A percentile compares a stretch with the other conserved stretches of the same genome.
Conservation (phyloP, 2,797 vertebrate species). For the Amphiprion clarkii region DNA sequence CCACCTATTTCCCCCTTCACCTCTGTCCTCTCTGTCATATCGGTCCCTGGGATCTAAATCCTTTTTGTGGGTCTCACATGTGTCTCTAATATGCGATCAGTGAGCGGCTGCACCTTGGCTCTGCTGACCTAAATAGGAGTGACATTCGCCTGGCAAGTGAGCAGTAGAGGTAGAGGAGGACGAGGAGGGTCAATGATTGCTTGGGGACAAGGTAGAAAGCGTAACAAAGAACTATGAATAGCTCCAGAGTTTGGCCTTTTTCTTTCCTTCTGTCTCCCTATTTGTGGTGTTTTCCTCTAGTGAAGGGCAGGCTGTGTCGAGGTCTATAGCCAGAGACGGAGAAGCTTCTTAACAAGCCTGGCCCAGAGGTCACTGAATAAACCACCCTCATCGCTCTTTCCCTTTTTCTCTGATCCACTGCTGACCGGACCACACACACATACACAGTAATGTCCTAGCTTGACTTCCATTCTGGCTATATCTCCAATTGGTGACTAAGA, state of each 20-base stretch:
- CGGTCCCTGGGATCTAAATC: constrained; percentile 57
- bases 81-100: constrained; percentile 51
- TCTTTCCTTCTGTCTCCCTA: constrained; percentile 20
- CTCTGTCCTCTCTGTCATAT: constrained; percentile 31
- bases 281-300: constrained; percentile 60
- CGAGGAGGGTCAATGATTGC: constrained; percentile 63
- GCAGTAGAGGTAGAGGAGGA: constrained; percentile 58
- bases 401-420: constrained; percentile 53
- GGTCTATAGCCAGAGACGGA: constrained; percentile 59
- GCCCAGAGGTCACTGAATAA: constrained; percentile 71
- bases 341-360: constrained; percentile 73
- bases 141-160: constrained; percentile 70
- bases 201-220: constrained; percentile 69
- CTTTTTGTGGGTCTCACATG: constrained; percentile 61
- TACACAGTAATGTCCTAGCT: constrained; percentile 53
- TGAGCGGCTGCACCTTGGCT: constrained; percentile 53
- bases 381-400: constrained; percentile 66
- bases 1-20: constrained; percentile 31
- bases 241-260: constrained; percentile 33
- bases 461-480: constrained; percentile 45
- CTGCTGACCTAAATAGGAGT: constrained; percentile 82
- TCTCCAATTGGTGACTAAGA: constrained; percentile 76
- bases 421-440: constrained; percentile 67
- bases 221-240: constrained; percentile 70
- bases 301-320: constrained; percentile 64